These are phyloP conservation scores for Sinocyclocheilus grahami DNA, from an alignment of 2,113 vertebrate genomes.

Conservation along the genomic window DNA sequence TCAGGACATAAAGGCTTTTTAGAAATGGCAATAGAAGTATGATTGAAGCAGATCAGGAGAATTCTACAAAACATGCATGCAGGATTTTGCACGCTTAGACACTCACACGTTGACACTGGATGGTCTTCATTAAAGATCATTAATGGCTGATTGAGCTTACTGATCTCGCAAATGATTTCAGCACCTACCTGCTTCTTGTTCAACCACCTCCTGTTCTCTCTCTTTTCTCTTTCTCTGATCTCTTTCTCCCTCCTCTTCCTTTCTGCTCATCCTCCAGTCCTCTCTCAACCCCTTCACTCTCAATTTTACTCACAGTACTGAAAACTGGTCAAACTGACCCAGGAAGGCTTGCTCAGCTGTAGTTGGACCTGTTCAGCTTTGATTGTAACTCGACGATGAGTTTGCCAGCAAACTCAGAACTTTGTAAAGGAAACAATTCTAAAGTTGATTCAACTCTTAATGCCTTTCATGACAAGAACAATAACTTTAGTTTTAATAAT, in stretches of 20 bases:
- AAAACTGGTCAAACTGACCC: conserved; percentile 17
- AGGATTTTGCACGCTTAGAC: not conserved
- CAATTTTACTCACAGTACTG: conserved; percentile 29
- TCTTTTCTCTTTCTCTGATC: not conserved
- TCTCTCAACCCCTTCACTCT: conserved; percentile 1
- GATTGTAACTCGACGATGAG: conserved; percentile 76
- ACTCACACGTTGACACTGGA: not conserved
- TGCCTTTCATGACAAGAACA: too few species aligned
- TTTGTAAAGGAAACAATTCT: conserved; percentile 54
- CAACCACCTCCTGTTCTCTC: conserved; percentile 32
- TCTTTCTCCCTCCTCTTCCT: conserved; percentile 21
- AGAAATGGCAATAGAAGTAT: conserved; percentile 35
- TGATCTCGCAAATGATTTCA: conserved; percentile 23
- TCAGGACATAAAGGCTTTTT: conserved; percentile 53
- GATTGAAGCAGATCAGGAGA: conserved; percentile 40
- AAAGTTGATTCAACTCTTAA: too few species aligned
- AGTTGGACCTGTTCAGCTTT: conserved; percentile 25
- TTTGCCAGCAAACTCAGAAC: conserved; percentile 86
- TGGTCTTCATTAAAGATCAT: conserved; percentile 29
- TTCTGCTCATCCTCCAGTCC: conserved; percentile 1
- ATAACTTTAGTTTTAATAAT: not conserved
- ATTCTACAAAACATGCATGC: conserved; percentile 45
- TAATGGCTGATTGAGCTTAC: conserved; percentile 40
- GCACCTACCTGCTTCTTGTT: conserved; percentile 33
- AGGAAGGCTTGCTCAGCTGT: not conserved